Evolutionary conservation across 2,888 invertebrate genomes (phyloP).

Genomic region (Pteria penguin): DNA sequence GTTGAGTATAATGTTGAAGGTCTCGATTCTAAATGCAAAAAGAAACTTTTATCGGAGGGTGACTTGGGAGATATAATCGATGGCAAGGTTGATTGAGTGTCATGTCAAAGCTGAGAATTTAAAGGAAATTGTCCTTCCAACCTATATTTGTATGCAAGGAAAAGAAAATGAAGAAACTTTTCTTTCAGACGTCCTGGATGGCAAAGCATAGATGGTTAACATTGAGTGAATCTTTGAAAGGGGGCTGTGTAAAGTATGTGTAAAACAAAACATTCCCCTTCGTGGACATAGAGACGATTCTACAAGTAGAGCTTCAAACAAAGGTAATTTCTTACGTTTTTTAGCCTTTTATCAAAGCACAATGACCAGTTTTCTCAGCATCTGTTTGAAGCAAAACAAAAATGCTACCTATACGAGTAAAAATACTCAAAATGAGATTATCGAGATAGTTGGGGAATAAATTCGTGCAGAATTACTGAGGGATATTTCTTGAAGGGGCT

Average conservation of each 20-base stretch:
- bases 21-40: too few species aligned
- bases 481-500: conserved; percentile 1
- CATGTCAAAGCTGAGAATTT: too few species aligned
- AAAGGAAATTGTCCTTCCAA: not conserved
- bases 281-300: conserved; percentile 21
- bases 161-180: conserved; percentile 9
- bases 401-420: conserved; percentile 23
- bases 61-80: too few species aligned
- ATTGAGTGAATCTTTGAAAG: not conserved
- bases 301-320: conserved; percentile 9
- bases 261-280: not conserved
- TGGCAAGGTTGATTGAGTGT: too few species aligned
- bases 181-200: conserved; percentile 8
- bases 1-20: too few species aligned
- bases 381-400: not conserved
- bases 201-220: conserved; percentile 17
- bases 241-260: conserved; percentile 23
- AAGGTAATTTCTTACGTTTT: conserved; percentile 12
- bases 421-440: conserved; percentile 11
- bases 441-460: conserved; percentile 13
- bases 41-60: too few species aligned
- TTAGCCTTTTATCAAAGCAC: conserved; percentile 2
- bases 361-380: not conserved
- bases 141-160: not conserved
- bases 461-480: conserved; percentile 1